These are phyloP conservation scores for Muntiacus reevesi DNA, from an alignment of 2,113 vertebrate genomes.

Conservation along the genomic window DNA sequence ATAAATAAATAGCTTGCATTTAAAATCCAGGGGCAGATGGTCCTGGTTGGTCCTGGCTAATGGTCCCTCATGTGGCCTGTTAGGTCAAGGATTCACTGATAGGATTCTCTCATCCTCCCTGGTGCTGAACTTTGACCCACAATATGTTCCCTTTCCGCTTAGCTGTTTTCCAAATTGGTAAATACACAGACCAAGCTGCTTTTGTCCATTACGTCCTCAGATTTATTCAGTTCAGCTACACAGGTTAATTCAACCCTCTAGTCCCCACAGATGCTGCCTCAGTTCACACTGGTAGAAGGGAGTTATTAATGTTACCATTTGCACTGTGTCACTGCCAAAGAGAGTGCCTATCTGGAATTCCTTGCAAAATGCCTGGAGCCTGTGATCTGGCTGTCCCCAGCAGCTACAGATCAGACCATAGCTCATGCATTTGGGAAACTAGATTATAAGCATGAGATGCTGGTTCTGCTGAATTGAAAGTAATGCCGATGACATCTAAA, in stretches of 20 bases:
- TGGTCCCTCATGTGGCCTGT: background rate
- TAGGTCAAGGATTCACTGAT: background rate
- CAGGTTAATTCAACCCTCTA: background rate
- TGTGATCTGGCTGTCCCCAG: background rate
- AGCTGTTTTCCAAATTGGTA: conserved; percentile 42
- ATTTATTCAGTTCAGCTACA: background rate
- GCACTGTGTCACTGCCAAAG: background rate
- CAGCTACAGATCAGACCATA: background rate
- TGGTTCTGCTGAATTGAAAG: background rate
- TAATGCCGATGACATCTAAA: background rate
- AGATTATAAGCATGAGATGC: background rate
- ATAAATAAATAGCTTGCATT: background rate
- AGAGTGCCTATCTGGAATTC: background rate
- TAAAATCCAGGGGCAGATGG: conserved; percentile 58
- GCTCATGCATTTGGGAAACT: background rate
- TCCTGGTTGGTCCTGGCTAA: background rate
- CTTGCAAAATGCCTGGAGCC: background rate
- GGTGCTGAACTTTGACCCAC: conserved; percentile 55
- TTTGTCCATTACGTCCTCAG: background rate
- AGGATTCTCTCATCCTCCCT: background rate
- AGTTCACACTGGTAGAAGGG: background rate
- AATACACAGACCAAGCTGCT: conserved; percentile 47
- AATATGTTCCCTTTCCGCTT: conserved; percentile 14
- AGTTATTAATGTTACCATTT: background rate
- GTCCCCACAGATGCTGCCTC: background rate